Base-by-base conservation (phyloP, 2,888 invertebrate species). In the Scelioninae gen. 2 region DNA sequence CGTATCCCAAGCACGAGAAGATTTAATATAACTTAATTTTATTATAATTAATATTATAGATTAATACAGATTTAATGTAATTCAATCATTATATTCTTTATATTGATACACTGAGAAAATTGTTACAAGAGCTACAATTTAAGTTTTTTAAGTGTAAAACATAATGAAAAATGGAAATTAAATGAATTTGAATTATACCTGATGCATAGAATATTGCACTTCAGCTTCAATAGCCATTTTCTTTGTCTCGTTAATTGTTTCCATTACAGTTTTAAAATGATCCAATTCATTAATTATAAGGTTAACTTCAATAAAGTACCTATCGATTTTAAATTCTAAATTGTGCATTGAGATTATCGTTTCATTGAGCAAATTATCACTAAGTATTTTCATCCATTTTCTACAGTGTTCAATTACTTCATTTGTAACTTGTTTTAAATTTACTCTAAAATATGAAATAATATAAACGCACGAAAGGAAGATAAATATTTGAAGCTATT, bases 181-280 rank as follows among this genome's bases (percentile, higher is more conserved):
- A n/a, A n/a, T n/a, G n/a, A n/a, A n/a, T n/a, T n/a, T n/a, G n/a
- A 58, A 50, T 45, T 25, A 3, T n/a, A 84, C 84, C 77, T 86
- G 82, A 50, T 81, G 84, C 7, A 91, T 91, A 31, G 89, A 88
- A 80, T 92, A 95, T 79, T 90, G 90, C 43, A 93, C 89, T 85
- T 96, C 96, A 0, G 93, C 91, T 2, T 92, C 91, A 53, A 96
- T 88, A 0, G 94, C 93, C 85, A 91, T 90, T 64, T 91, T 90
- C 80, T 93, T 92, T 43, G 96, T 91, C 33, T 89, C 90, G 0
- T 92, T 87, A 70, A 97, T 95, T 0, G 95, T 92, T 75, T 92
- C 92, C 92, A 96, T 92, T 2, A 96, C 93, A 69, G 91, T 87
- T 85, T 95, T 96, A 82, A 96, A 94, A 79, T 93, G 91, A 57